Percentiles rank a stretch among this genome's conserved stretches.
phyloP scores from a whole-genome alignment of 2,113 vertebrate genomes.

The Rhombomys opimus region DNA sequence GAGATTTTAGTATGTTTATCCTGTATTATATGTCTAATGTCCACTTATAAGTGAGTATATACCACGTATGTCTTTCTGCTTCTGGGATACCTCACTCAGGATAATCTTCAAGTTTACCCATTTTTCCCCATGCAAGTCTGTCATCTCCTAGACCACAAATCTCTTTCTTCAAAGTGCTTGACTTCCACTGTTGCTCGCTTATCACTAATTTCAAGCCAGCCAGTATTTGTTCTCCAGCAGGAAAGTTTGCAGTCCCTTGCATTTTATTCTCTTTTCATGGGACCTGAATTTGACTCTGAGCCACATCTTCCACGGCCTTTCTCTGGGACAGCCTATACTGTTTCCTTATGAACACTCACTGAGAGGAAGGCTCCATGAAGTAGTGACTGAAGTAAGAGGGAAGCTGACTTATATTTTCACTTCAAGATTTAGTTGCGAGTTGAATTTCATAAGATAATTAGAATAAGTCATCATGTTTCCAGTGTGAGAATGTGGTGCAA shows the following conservation, averaged over 20 bases:
- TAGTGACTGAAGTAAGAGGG: neutral
- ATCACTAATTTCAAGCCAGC: neutral
- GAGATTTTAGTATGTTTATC: too few species aligned
- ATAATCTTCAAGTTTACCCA: neutral
- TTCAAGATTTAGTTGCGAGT: constrained; percentile 55
- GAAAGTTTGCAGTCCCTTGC: neutral
- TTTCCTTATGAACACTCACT: neutral
- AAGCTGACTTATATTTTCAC: constrained; percentile 3
- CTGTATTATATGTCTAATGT: too few species aligned
- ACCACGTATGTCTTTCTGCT: too few species aligned
- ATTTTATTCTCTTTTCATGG: neutral
- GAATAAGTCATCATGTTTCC: constrained; percentile 50
- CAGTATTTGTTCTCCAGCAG: neutral
- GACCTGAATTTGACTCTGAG: neutral
- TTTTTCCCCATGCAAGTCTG: neutral
- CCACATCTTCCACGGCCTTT: neutral
- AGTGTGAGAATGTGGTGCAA: constrained; percentile 11
- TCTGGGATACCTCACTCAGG: too few species aligned
- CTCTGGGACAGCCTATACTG: neutral
- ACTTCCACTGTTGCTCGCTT: neutral
- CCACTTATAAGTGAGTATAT: too few species aligned
- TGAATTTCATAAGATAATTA: constrained; percentile 69
- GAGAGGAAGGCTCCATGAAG: neutral
- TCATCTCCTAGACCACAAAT: neutral
- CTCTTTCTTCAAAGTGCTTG: neutral